Conservation (phyloP, 2,113 vertebrate species). For the Hemiscyllium ocellatum region DNA sequence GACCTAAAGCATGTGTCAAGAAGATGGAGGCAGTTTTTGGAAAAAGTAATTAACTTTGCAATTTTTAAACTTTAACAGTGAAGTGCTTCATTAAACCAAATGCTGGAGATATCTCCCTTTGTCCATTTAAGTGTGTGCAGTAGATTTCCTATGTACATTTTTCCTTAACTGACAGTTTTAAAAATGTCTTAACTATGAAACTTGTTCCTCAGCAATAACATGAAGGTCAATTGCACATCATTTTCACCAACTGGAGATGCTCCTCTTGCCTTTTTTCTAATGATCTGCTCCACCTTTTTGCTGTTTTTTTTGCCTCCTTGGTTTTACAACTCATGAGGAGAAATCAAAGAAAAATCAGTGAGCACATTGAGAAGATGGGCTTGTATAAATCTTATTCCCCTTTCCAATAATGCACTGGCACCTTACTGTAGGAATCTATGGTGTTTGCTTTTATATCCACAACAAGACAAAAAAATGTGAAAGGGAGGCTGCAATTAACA, state of each 20-base stretch:
- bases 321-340: background rate
- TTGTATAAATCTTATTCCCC: constrained; percentile 39
- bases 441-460: constrained; percentile 47
- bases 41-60: constrained; percentile 29
- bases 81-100: constrained; percentile 62
- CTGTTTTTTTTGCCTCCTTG: constrained; percentile 42
- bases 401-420: constrained; percentile 42
- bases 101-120: constrained; percentile 53
- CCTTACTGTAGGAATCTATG: constrained; percentile 41
- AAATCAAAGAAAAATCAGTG: background rate
- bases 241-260: constrained; percentile 54
- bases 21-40: constrained; percentile 8
- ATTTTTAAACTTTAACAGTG: constrained; percentile 40
- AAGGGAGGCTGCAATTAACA: constrained; percentile 41
- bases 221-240: constrained; percentile 64
- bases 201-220: constrained; percentile 46
- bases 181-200: constrained; percentile 37
- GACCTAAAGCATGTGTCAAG: background rate
- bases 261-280: constrained; percentile 63
- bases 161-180: constrained; percentile 48
- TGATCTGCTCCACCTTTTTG: constrained; percentile 47
- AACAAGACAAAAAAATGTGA: constrained; percentile 37
- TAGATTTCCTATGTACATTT: constrained; percentile 55
- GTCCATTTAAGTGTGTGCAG: constrained; percentile 48
- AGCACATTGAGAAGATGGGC: background rate